Conservation (phyloP, 1,140 invertebrate genomes). For the Sipha flava region DNA sequence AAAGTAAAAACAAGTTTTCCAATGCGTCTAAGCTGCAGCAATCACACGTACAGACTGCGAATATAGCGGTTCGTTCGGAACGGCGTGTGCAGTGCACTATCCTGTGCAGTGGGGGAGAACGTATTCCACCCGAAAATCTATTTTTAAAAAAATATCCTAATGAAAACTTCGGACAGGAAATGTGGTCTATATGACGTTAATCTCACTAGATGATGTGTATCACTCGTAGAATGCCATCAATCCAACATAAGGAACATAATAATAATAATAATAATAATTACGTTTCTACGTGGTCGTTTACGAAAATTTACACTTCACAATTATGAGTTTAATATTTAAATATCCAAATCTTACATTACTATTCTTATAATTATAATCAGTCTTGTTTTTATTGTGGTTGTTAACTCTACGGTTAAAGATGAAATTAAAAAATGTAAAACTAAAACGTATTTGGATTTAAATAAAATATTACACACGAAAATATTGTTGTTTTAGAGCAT, state of each 20-base stretch:
- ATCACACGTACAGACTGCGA: slow-evolving; percentile 24
- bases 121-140: slow-evolving; percentile 26
- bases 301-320: too few relatives aligned
- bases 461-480: too few relatives aligned
- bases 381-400: too few relatives aligned
- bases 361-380: too few relatives aligned
- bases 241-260: not conserved
- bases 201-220: not conserved
- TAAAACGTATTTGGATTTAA: too few relatives aligned
- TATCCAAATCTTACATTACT: too few relatives aligned
- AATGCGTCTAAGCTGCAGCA: slow-evolving; percentile 18
- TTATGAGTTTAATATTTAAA: too few relatives aligned
- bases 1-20: not conserved
- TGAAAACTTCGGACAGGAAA: slow-evolving; percentile 23
- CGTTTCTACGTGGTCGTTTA: too few relatives aligned
- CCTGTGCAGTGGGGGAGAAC: not conserved
- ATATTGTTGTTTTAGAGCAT: too few relatives aligned
- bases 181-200: not conserved
- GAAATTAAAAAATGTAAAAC: too few relatives aligned
- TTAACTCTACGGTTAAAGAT: too few relatives aligned
- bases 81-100: slow-evolving; percentile 6
- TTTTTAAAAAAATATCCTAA: slow-evolving; percentile 13
- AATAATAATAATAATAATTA: too few relatives aligned
- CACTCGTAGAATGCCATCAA: not conserved
- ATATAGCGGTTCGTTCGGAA: not conserved